A percentile compares a stretch with the other conserved stretches of the same genome.
These are phyloP conservation scores for Aegotheles bennettii DNA, from an alignment of 2,113 vertebrate genomes.

Conservation along the genomic window DNA sequence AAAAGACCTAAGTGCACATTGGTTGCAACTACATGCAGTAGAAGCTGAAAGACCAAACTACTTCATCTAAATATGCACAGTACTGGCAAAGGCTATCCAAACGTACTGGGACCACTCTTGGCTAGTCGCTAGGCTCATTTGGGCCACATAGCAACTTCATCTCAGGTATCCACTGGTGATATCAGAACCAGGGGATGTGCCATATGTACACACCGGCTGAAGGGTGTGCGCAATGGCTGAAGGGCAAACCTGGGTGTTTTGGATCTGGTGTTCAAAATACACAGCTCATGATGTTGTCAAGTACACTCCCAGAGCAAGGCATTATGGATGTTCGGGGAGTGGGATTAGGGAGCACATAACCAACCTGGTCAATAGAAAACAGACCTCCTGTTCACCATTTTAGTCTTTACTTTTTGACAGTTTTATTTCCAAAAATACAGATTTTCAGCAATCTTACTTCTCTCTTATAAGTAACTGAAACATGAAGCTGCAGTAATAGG, in stretches of 20 bases:
- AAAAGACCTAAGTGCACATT: not conserved
- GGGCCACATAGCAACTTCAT: not conserved
- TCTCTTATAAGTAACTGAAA: not conserved
- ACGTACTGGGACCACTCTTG: not conserved
- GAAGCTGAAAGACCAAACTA: not conserved
- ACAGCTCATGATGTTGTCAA: not conserved
- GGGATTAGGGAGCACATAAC: not conserved
- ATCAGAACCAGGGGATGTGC: not conserved
- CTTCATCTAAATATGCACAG: not conserved
- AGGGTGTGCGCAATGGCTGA: fast-evolving
- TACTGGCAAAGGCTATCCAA: not conserved
- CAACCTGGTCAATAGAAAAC: not conserved
- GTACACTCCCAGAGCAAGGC: not conserved
- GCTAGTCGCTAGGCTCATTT: too few species aligned
- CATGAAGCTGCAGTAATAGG: not conserved
- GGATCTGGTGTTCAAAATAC: not conserved
- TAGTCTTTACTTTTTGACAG: not conserved
- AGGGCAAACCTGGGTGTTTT: not conserved
- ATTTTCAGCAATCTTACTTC: not conserved
- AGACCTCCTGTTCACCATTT: not conserved
- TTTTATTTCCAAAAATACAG: not conserved
- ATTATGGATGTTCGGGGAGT: fast-evolving
- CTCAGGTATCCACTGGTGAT: not conserved
- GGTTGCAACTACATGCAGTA: not conserved
- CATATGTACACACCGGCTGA: not conserved